A percentile compares a stretch with the other conserved stretches of the same genome.
Evolutionary conservation across 35 echinoderm and acorn worm species (phyloP).

Genomic region (Stichopus chloronotus): DNA sequence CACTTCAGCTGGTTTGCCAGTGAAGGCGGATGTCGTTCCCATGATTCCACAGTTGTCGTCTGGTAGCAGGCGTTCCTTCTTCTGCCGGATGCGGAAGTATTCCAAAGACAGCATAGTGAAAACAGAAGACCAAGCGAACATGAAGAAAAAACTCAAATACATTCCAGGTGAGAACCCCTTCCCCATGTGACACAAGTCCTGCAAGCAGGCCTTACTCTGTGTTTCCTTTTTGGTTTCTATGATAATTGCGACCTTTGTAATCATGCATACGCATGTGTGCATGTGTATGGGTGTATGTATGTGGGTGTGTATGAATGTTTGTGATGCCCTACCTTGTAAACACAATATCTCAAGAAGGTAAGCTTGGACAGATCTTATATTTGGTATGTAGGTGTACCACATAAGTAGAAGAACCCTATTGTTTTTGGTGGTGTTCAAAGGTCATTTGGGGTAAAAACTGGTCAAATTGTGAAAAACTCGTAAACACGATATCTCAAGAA

Average conservation of each 20-base stretch:
- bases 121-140: slow-evolving; percentile 65
- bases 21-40: slow-evolving; percentile 74
- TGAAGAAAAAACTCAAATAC: slow-evolving; percentile 81
- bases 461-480: no score
- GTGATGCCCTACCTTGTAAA: no score
- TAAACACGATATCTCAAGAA: no score
- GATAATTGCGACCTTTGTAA: not conserved
- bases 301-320: no score
- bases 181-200: not conserved
- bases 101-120: slow-evolving; percentile 76
- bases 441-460: no score
- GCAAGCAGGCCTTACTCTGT: not conserved
- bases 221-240: not conserved
- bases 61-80: slow-evolving; percentile 85
- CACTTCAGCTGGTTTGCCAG: slow-evolving; percentile 80
- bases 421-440: no score
- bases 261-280: no score
- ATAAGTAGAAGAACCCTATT: no score
- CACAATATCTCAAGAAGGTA: no score
- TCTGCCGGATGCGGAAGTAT: slow-evolving; percentile 86
- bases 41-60: slow-evolving; percentile 85
- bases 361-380: no score
- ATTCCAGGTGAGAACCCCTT: slow-evolving; percentile 64
- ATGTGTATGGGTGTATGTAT: no score
- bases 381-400: no score